Base-by-base conservation (phyloP, 2,888 invertebrate species). In the Luperina nickerlii region DNA sequence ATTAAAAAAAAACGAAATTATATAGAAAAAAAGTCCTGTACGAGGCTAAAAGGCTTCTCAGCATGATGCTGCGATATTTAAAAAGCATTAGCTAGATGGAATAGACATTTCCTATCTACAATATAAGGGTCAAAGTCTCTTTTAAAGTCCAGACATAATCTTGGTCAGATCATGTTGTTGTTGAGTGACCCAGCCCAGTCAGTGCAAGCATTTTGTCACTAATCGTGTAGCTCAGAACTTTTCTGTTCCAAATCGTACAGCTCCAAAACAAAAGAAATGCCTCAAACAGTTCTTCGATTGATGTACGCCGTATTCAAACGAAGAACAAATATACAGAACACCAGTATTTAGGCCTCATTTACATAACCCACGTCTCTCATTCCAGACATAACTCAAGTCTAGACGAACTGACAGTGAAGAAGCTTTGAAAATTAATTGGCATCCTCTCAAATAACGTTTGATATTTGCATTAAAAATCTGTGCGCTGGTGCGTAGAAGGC, bases 341-440 rank as follows among this genome's bases (percentile, higher is more conserved):
- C 32, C 15, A 62, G 32, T 65, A 84, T 74, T 60, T 27, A 80
- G 66, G 9, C 48, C 9, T 65, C 24, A 75, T 84, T 85, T 67
- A 75, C 72, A 82, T 84, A 75, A 85, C 82, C 78, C 62, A 63
- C 78, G 72, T 75, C 51, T 71, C 45, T 75, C 72, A 67, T 57
- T 76, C 66, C 63, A 78, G 76, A 62, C 86, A 74, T 76, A 74
- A 78, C 72, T 85, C n/a, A 73, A 78, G 76, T 79, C 79, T 79
- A 84, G 85, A 73, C 80, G 77, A 80, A 85, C 79, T 74, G 82
- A 82, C 82, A 80, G 78, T 80, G 69, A 51, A 67, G 54, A 63
- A 51, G 45, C 60, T 67, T 78, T 78, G 76, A 32, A 72, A 78
- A 66, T 79, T 78, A 82, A 82, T 87, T 84, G 87, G 74, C 74